These are phyloP conservation scores for Myocastor coypus DNA, from an alignment of 2,113 vertebrate genomes.

Conservation along the genomic window DNA sequence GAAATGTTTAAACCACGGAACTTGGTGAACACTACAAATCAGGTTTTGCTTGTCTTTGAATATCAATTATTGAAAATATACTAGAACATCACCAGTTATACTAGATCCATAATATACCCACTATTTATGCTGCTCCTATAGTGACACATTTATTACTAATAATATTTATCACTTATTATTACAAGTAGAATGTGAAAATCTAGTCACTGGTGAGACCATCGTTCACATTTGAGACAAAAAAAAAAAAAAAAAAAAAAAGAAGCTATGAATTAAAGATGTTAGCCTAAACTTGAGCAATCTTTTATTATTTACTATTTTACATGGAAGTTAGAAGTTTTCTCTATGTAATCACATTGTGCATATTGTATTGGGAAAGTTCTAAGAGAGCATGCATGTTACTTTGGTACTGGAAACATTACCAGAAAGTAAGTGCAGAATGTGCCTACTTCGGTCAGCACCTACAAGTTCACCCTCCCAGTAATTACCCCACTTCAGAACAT, in stretches of 20 bases:
- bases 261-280: not conserved
- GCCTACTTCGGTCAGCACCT: not conserved
- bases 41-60: not conserved
- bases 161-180: slow-evolving; percentile 11
- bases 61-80: slow-evolving; percentile 15
- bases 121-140: not conserved
- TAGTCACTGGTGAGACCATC: not conserved
- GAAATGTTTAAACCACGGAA: slow-evolving; percentile 23
- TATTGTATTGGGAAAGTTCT: not conserved
- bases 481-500: not conserved
- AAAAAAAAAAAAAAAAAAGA: not conserved
- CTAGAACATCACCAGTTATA: not conserved
- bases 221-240: slow-evolving; percentile 6
- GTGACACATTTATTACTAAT: not conserved
- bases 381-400: not conserved
- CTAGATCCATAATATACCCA: not conserved
- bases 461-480: not conserved
- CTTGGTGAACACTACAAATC: not conserved
- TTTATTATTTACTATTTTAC: slow-evolving; percentile 9
- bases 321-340: slow-evolving; percentile 21
- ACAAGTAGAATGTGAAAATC: slow-evolving; percentile 31
- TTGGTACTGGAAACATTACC: not conserved
- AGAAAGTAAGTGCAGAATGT: not conserved
- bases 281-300: not conserved
- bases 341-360: not conserved